These are phyloP conservation scores for Rhinatrema bivittatum DNA, from an alignment of 2,797 vertebrate genomes.

Conservation along the genomic window DNA sequence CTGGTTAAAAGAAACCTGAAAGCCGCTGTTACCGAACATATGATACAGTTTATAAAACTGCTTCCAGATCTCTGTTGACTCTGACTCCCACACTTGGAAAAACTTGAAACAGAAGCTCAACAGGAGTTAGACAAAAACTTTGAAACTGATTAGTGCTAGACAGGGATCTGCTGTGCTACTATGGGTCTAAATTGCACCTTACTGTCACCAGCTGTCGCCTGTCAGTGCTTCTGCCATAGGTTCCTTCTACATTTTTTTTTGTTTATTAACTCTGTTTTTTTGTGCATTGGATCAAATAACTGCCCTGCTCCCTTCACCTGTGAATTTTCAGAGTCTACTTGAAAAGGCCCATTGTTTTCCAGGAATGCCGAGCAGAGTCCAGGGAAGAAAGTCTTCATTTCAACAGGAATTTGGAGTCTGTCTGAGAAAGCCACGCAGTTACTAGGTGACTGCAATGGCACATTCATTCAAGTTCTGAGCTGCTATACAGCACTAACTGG, in stretches of 20 bases:
- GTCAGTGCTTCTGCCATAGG: conserved; percentile 39
- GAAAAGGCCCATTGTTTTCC: conserved; percentile 91
- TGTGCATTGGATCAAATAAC: conserved; percentile 67
- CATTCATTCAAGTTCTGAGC: conserved; percentile 46
- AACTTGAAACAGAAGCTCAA: not conserved
- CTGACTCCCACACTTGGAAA: not conserved
- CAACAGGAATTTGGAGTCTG: conserved; percentile 90
- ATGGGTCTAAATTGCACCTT: conserved; percentile 25
- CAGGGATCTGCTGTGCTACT: conserved; percentile 20
- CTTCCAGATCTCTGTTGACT: conserved; percentile 1
- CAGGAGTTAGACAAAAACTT: conserved; percentile 4
- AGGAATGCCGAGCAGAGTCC: conserved; percentile 79
- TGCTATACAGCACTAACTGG: conserved; percentile 19
- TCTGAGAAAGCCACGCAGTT: conserved; percentile 70
- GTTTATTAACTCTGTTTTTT: conserved; percentile 32
- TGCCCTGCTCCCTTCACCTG: conserved; percentile 86
- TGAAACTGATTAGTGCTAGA: conserved; percentile 26
- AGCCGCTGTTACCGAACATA: not conserved
- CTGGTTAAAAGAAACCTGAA: not conserved
- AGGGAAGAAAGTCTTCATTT: conserved; percentile 90
- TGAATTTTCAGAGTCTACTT: conserved; percentile 83
- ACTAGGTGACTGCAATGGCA: conserved; percentile 46
- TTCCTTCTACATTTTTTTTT: conserved; percentile 39
- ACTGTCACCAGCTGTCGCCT: conserved; percentile 33
- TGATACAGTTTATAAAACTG: not conserved